phyloP scores from a whole-genome alignment of 2,888 invertebrate genomes.

The Meteorus cinctellus region DNA sequence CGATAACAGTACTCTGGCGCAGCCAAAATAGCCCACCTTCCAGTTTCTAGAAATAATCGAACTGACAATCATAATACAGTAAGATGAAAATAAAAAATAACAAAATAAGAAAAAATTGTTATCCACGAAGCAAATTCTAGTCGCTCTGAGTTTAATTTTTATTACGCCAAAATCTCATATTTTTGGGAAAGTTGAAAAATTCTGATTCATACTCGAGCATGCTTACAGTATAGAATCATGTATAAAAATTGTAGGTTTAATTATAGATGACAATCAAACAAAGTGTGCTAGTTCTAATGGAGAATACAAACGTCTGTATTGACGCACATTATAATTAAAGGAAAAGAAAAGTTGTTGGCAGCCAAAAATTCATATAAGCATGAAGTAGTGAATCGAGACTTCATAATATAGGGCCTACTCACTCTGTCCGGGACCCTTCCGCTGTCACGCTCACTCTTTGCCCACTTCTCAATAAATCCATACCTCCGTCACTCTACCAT shows the following conservation, averaged over 20 bases:
- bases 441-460: too few relatives aligned
- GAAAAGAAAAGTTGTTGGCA: not conserved
- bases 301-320: not conserved
- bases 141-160: conserved; percentile 45
- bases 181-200: conserved; percentile 4
- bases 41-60: not conserved
- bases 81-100: not conserved
- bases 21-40: not conserved
- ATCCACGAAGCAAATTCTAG: conserved; percentile 69
- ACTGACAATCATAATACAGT: not conserved
- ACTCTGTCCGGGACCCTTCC: not conserved
- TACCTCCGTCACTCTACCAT: not conserved
- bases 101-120: conserved; percentile 59
- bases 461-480: too few relatives aligned
- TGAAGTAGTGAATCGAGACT: not conserved
- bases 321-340: conserved; percentile 1
- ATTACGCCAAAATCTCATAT: conserved; percentile 9
- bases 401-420: not conserved
- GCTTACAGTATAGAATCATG: conserved; percentile 8
- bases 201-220: conserved; percentile 12
- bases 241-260: conserved; percentile 23
- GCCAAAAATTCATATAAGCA: not conserved
- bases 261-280: conserved; percentile 36
- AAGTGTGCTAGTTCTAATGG: conserved; percentile 15
- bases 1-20: not conserved